Percentiles rank a stretch among this genome's conserved stretches.
phyloP scores from a whole-genome alignment of 2,113 vertebrate species.

The Sorex araneus region DNA sequence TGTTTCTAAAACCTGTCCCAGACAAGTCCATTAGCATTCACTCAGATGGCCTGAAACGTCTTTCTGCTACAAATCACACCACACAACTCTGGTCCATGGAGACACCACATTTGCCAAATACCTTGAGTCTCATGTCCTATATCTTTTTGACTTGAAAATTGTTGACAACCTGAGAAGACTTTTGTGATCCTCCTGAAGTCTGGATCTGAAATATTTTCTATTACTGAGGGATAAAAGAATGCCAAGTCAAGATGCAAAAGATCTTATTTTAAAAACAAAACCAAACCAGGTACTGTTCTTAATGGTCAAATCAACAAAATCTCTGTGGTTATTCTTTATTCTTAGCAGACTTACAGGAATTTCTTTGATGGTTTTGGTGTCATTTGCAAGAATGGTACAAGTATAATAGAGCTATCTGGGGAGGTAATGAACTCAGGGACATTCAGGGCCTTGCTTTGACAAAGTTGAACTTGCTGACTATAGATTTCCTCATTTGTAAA shows the following conservation, averaged over 20 bases:
- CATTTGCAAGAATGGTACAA: neutral
- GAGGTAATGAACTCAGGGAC: neutral
- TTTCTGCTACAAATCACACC: constrained; percentile 77
- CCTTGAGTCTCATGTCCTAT: neutral
- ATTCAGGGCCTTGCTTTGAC: neutral
- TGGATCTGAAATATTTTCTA: neutral
- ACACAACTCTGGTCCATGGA: neutral
- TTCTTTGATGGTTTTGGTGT: neutral
- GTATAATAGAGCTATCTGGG: neutral
- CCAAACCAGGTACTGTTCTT: neutral
- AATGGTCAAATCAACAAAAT: constrained; percentile 11
- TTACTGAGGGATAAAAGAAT: neutral
- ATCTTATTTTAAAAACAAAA: neutral
- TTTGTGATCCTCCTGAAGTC: neutral
- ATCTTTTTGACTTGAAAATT: neutral
- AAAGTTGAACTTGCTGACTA: neutral
- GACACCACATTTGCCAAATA: neutral
- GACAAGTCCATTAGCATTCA: constrained; percentile 77
- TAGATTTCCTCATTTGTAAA: neutral
- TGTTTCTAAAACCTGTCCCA: constrained; percentile 78
- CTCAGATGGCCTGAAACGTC: constrained; percentile 80
- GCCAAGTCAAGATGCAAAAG: neutral
- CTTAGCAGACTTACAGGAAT: neutral
- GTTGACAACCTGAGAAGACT: neutral
- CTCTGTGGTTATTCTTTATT: neutral